Conservation (phyloP, 2,797 vertebrate genomes). For the Lophotriccus pileatus region DNA sequence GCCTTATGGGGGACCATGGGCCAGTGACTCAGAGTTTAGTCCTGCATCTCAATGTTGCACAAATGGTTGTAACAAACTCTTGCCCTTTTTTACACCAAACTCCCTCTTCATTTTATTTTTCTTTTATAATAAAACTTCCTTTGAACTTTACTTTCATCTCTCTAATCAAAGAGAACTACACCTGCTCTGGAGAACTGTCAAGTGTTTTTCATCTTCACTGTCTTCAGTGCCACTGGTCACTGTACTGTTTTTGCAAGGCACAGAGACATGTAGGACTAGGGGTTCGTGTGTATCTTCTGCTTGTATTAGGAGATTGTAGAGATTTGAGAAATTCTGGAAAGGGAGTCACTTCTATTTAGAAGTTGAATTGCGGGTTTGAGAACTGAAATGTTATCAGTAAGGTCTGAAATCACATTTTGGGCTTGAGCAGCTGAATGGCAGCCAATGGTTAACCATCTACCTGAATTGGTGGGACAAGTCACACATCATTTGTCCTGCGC, state of each 20-base stretch:
- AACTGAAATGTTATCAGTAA: neutral
- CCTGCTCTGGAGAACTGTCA: neutral
- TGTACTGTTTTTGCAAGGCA: neutral
- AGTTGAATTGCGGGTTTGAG: neutral
- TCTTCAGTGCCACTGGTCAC: neutral
- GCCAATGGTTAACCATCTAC: neutral
- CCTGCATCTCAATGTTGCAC: neutral
- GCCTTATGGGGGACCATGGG: neutral
- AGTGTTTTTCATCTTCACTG: neutral
- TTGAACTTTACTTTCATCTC: neutral
- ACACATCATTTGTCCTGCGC: neutral
- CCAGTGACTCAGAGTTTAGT: neutral
- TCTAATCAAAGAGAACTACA: neutral
- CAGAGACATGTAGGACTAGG: neutral
- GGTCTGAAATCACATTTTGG: neutral
- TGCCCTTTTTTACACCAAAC: neutral
- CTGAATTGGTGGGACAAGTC: neutral
- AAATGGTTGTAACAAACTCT: neutral
- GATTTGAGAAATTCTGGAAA: neutral
- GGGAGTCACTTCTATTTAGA: neutral
- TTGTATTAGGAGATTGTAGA: neutral
- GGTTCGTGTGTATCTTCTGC: neutral
- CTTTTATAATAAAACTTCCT: neutral
- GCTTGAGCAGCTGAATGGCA: neutral
- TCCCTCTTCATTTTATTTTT: accelerated